A percentile compares a stretch with the other conserved stretches of the same genome.
Evolutionary conservation across 2,113 vertebrate species (phyloP).

Genomic region (Rhegmatorhina hoffmannsi): DNA sequence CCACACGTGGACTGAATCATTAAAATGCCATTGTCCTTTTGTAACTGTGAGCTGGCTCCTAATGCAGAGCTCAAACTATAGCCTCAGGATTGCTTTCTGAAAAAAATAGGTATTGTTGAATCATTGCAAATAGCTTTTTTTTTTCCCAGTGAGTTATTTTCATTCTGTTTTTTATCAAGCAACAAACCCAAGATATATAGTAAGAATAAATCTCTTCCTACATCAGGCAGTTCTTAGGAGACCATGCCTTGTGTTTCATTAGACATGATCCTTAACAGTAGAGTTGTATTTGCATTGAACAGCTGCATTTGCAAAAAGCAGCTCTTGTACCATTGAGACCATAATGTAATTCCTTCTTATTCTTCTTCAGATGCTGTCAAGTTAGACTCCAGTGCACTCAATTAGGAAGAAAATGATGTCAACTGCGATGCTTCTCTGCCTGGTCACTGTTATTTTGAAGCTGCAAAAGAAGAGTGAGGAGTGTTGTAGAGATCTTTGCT

Average conservation of each 20-base stretch:
- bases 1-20: background rate
- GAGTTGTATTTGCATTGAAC: background rate
- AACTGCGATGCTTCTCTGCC: background rate
- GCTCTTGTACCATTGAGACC: background rate
- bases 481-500: background rate
- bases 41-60: background rate
- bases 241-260: background rate
- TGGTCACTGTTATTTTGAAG: background rate
- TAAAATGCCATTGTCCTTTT: background rate
- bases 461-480: background rate
- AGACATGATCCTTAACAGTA: background rate
- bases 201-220: background rate
- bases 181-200: background rate
- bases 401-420: background rate
- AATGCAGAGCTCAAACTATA: background rate
- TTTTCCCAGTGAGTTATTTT: background rate
- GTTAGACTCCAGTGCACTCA: background rate
- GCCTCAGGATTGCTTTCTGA: background rate
- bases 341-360: slow-evolving; percentile 3
- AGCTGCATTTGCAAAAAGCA: background rate
- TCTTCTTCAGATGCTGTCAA: slow-evolving; percentile 43
- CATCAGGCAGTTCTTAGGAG: background rate
- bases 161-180: background rate
- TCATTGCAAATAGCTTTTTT: background rate
- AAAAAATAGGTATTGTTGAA: background rate